A percentile compares a stretch with the other conserved stretches of the same genome.
These are phyloP conservation scores for Aldabrachelys gigantea DNA, from an alignment of 2,113 vertebrate species.

Conservation along the genomic window DNA sequence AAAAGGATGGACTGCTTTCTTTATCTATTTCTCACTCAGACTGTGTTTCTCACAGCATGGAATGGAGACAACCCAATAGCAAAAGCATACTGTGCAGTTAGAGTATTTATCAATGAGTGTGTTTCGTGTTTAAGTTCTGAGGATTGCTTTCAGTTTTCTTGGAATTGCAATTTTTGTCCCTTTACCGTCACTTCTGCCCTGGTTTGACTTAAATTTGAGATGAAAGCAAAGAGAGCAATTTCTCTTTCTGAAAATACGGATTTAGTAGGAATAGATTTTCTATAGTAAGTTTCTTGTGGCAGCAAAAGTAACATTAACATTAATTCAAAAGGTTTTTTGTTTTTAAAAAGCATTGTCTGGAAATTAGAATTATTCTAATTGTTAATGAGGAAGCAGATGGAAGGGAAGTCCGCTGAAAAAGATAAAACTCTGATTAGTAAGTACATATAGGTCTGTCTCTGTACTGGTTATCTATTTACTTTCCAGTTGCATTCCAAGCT, in stretches of 20 bases:
- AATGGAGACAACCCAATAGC: neutral
- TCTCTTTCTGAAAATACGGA: slow-evolving; percentile 6
- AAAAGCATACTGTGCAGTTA: neutral
- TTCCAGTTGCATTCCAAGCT: neutral
- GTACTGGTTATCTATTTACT: neutral
- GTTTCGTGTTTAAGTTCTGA: slow-evolving; percentile 34
- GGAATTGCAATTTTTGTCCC: neutral
- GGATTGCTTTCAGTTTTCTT: slow-evolving; percentile 31
- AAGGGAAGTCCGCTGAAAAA: neutral
- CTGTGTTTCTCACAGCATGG: neutral
- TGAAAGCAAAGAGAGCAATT: slow-evolving; percentile 17
- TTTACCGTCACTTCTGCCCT: neutral
- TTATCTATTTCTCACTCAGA: slow-evolving; percentile 20
- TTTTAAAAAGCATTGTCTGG: neutral
- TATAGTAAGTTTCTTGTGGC: neutral
- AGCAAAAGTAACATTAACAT: neutral
- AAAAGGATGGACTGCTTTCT: neutral
- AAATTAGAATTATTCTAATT: neutral
- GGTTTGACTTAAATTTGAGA: slow-evolving; percentile 21
- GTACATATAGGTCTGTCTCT: neutral
- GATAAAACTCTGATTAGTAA: neutral
- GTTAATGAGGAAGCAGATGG: neutral
- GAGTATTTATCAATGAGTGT: slow-evolving; percentile 28
- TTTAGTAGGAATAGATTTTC: neutral
- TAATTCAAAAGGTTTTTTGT: neutral